A percentile compares a stretch with the other conserved stretches of the same genome.
Evolutionary conservation across 2,888 invertebrate genomes (phyloP).

Genomic region (Phortica magna): DNA sequence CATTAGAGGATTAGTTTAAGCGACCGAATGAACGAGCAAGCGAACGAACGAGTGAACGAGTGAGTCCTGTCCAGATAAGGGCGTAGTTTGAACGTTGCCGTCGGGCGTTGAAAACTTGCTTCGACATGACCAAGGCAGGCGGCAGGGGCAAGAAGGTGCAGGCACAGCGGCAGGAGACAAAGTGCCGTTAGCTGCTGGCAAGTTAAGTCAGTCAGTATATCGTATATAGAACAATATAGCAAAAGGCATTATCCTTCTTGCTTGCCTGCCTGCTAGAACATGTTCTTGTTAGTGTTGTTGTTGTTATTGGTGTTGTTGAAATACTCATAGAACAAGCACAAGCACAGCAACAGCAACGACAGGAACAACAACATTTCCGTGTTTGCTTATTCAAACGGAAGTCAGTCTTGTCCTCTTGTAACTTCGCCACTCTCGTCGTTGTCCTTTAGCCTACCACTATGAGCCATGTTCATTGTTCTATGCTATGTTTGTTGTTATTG

Average conservation of each 20-base stretch:
- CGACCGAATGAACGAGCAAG: not conserved
- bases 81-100: not conserved
- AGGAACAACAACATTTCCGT: constrained; percentile 59
- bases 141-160: not conserved
- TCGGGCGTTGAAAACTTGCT: not conserved
- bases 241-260: constrained; percentile 19
- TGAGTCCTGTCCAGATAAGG: constrained; percentile 29
- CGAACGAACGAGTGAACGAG: not conserved
- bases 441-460: constrained; percentile 17
- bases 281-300: constrained; percentile 21
- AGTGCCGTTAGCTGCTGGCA: not conserved
- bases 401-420: constrained; percentile 71
- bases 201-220: not conserved
- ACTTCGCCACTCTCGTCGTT: constrained; percentile 53
- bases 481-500: not conserved
- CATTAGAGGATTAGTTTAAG: constrained; percentile 70
- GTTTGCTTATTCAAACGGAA: constrained; percentile 74
- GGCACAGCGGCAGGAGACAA: not conserved
- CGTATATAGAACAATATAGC: not conserved
- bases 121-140: not conserved
- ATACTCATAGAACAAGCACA: not conserved
- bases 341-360: not conserved
- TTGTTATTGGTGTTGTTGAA: constrained; percentile 44
- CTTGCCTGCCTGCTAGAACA: constrained; percentile 29
- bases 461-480: not conserved